Evolutionary conservation across 2,797 vertebrate species (phyloP).

Genomic region (Ptychobarbus kaznakovi): DNA sequence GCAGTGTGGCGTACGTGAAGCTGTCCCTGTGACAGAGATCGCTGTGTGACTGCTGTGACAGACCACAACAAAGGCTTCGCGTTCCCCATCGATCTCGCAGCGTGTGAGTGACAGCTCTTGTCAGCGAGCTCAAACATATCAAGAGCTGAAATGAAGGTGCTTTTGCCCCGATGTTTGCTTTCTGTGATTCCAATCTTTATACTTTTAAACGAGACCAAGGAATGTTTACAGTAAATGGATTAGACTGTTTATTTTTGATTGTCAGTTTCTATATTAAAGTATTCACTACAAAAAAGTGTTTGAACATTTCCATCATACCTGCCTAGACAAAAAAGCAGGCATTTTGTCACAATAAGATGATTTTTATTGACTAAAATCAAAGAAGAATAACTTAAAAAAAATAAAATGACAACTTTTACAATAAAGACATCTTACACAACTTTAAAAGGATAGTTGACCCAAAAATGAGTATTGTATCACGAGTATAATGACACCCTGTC

Average conservation of each 20-base stretch:
- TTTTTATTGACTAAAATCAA: background rate
- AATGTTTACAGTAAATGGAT: background rate
- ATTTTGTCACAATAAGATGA: background rate
- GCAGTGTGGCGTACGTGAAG: background rate
- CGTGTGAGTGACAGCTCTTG: conserved; percentile 11
- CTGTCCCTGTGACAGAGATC: conserved; percentile 2
- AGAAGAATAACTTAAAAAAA: background rate
- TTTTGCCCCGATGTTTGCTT: background rate
- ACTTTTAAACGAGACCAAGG: background rate
- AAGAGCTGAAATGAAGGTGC: background rate
- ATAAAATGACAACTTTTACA: no score
- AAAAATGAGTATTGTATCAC: background rate
- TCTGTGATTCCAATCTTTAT: background rate
- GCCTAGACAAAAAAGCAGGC: no score
- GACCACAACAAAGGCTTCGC: background rate
- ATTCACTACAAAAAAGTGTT: background rate
- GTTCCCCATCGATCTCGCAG: conserved; percentile 2
- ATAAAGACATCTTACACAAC: background rate
- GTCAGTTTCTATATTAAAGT: background rate
- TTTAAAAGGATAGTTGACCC: no score
- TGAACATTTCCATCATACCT: background rate
- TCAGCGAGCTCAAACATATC: background rate
- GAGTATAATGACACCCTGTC: no score
- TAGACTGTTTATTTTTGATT: background rate
- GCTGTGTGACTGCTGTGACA: conserved; percentile 22